Percentiles rank a stretch among this genome's conserved stretches.
phyloP scores from a whole-genome alignment of 2,113 vertebrate species.

The Chloroceryle aenea region DNA sequence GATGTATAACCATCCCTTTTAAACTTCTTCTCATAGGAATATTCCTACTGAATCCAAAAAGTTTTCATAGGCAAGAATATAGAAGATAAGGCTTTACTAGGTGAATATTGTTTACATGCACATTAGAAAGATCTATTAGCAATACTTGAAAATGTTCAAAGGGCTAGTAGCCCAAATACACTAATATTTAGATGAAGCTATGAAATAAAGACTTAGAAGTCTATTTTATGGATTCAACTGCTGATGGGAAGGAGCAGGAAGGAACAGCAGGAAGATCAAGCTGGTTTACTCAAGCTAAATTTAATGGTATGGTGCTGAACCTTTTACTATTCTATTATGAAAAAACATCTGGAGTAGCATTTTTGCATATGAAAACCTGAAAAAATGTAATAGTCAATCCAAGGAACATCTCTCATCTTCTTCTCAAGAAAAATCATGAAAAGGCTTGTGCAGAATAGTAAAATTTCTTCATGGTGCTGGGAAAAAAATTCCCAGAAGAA shows the following conservation, averaged over 20 bases:
- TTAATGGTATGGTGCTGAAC: not conserved
- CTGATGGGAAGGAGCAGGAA: no score
- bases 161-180: not conserved
- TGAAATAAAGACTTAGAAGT: not conserved
- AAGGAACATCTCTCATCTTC: not conserved
- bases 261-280: not conserved
- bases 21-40: not conserved
- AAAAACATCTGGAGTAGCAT: not conserved
- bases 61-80: not conserved
- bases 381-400: not conserved
- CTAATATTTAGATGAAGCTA: not conserved
- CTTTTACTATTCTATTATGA: not conserved
- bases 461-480: not conserved
- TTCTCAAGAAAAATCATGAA: not conserved
- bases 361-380: not conserved
- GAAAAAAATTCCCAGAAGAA: not conserved
- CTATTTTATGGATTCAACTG: not conserved
- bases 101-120: not conserved
- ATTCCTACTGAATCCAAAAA: not conserved
- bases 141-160: not conserved
- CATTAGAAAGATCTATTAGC: not conserved
- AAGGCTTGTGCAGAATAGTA: not conserved
- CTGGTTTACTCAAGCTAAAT: not conserved
- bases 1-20: not conserved
- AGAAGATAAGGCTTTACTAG: not conserved